These are phyloP conservation scores for Agrilus cyanescens DNA, from an alignment of 2,888 invertebrate species.

Conservation along the genomic window DNA sequence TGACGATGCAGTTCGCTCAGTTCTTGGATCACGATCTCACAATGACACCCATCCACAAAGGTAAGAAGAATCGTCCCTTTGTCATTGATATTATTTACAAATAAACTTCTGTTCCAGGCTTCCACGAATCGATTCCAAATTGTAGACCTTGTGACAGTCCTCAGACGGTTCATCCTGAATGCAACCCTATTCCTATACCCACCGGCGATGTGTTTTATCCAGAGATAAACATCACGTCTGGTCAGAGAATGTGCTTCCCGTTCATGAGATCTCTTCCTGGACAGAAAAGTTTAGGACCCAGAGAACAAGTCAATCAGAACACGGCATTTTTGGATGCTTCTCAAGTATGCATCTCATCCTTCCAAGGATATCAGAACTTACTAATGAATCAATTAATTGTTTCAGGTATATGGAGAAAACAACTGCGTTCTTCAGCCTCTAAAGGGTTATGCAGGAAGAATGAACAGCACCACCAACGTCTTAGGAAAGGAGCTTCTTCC, in stretches of 20 bases:
- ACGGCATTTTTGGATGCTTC: slow-evolving; percentile 82
- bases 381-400: neutral
- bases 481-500: slow-evolving; percentile 72
- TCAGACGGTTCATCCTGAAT: slow-evolving; percentile 82
- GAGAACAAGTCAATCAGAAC: slow-evolving; percentile 91
- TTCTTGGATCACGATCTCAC: slow-evolving; percentile 91
- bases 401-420: slow-evolving; percentile 72
- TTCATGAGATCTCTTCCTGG: slow-evolving; percentile 91
- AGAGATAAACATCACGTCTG: slow-evolving; percentile 70
- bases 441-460: slow-evolving; percentile 65
- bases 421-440: slow-evolving; percentile 65
- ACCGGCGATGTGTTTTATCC: slow-evolving; percentile 83
- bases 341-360: slow-evolving; percentile 30
- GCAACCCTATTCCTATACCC: slow-evolving; percentile 85
- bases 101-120: slow-evolving; percentile 38
- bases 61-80: slow-evolving; percentile 27
- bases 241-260: slow-evolving; percentile 79
- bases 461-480: slow-evolving; percentile 66
- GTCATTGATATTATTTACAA: neutral
- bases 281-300: slow-evolving; percentile 73
- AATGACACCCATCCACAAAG: slow-evolving; percentile 85
- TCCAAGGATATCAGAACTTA: neutral
- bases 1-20: slow-evolving; percentile 94
- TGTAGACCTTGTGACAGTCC: slow-evolving; percentile 82
- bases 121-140: slow-evolving; percentile 81